These are phyloP conservation scores for Malurus cyaneus DNA, from an alignment of 2,113 vertebrate genomes.

Conservation along the genomic window DNA sequence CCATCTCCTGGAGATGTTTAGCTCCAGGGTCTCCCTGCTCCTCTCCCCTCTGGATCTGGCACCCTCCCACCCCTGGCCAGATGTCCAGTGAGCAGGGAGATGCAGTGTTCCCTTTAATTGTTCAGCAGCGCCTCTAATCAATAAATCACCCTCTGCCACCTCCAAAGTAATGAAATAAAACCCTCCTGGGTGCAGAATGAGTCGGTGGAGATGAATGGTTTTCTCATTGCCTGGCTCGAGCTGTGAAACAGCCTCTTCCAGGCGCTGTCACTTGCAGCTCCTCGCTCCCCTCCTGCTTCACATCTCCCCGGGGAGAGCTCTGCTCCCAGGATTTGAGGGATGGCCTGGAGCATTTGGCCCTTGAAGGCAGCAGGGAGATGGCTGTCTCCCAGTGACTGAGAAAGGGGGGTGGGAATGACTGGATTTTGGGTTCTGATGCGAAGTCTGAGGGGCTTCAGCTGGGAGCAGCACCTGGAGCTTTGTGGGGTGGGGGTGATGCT, in stretches of 20 bases:
- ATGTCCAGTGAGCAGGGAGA: background rate
- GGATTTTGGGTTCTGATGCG: background rate
- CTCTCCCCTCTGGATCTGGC: too few species aligned
- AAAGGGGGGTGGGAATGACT: background rate
- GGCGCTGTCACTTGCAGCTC: background rate
- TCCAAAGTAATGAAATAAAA: slow-evolving; percentile 31
- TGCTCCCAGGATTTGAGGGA: background rate
- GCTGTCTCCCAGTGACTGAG: background rate
- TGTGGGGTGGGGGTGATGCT: background rate
- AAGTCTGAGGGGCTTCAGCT: background rate
- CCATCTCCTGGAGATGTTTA: background rate
- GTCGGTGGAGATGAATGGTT: slow-evolving; percentile 17
- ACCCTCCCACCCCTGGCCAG: background rate
- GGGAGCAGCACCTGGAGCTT: background rate
- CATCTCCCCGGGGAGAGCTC: background rate
- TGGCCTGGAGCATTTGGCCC: background rate
- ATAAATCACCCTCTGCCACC: slow-evolving; percentile 37
- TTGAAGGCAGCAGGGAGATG: background rate
- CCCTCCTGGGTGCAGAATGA: background rate
- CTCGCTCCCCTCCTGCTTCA: background rate
- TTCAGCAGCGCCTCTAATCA: background rate
- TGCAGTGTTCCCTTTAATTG: background rate
- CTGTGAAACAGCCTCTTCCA: background rate
- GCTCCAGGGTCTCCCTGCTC: background rate
- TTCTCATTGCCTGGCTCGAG: background rate